These are phyloP conservation scores for Drosophila ironensis DNA, from an alignment of 1,140 invertebrate genomes.

Conservation along the genomic window DNA sequence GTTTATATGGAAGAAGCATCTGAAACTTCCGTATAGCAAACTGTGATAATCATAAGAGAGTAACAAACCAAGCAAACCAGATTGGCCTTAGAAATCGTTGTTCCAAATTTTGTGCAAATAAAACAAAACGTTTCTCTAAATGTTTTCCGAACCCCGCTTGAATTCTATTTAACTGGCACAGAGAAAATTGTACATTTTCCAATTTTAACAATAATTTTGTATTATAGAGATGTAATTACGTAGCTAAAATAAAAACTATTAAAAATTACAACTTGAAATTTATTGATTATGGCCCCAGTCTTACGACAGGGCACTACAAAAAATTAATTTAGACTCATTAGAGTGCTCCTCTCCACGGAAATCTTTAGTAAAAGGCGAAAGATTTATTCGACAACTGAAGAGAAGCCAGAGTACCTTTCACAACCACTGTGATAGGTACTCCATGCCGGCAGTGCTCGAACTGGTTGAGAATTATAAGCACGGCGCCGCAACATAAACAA, in stretches of 20 bases:
- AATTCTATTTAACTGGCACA: too few species aligned
- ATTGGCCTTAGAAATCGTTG: constrained; percentile 20
- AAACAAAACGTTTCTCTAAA: constrained; percentile 18
- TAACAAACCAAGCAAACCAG: constrained; percentile 25
- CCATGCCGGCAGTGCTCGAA: constrained; percentile 3
- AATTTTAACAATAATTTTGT: constrained; percentile 69
- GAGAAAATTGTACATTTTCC: constrained; percentile 64
- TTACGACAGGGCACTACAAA: constrained; percentile 72
- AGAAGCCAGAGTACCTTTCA: constrained; percentile 66
- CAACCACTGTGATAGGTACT: constrained; percentile 60
- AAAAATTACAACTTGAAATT: constrained; percentile 25
- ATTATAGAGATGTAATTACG: constrained; percentile 77
- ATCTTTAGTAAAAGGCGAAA: constrained; percentile 84
- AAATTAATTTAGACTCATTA: constrained; percentile 81
- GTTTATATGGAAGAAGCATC: constrained; percentile 57
- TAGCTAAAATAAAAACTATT: constrained; percentile 66
- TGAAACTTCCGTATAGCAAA: constrained; percentile 70
- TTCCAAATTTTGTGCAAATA: constrained; percentile 27
- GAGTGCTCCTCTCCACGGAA: constrained; percentile 82
- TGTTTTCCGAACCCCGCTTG: too few species aligned
- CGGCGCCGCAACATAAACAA: neutral
- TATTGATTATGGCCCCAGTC: constrained; percentile 59
- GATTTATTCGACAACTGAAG: constrained; percentile 82
- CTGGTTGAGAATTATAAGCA: constrained; percentile 47
- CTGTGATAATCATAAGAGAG: constrained; percentile 78